phyloP scores from a whole-genome alignment of 2,113 vertebrate genomes.

The Heptranchias perlo region DNA sequence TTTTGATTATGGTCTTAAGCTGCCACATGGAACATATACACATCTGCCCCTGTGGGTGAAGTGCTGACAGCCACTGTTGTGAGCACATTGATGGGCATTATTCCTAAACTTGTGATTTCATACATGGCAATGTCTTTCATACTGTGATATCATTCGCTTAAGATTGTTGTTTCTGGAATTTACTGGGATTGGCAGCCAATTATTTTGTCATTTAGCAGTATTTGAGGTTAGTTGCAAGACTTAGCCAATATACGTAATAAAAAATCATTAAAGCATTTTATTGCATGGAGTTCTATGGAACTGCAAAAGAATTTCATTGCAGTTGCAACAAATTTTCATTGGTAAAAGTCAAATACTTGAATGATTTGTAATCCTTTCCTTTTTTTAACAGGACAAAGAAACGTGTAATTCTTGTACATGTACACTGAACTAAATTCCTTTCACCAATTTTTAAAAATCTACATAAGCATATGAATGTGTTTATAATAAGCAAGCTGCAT shows the following conservation, averaged over 20 bases:
- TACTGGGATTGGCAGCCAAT: constrained; percentile 22
- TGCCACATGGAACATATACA: constrained; percentile 28
- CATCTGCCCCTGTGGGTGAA: constrained; percentile 17
- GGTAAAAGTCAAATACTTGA: constrained; percentile 25
- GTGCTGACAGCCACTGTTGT: constrained; percentile 36
- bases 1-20: constrained; percentile 37
- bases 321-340: background rate
- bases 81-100: constrained; percentile 32
- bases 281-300: background rate
- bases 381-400: background rate
- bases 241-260: constrained; percentile 17
- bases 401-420: no score
- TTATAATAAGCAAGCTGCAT: background rate
- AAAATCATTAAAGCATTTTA: constrained; percentile 23
- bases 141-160: constrained; percentile 34
- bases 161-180: constrained; percentile 20
- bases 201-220: constrained; percentile 5
- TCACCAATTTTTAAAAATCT: background rate
- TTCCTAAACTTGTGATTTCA: constrained; percentile 35
- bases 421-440: background rate
- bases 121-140: constrained; percentile 28
- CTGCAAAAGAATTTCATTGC: constrained; percentile 3
- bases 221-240: background rate
- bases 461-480: background rate
- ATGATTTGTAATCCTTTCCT: background rate